Conservation (phyloP, 2,888 invertebrate species). For the Atethmia centrago region DNA sequence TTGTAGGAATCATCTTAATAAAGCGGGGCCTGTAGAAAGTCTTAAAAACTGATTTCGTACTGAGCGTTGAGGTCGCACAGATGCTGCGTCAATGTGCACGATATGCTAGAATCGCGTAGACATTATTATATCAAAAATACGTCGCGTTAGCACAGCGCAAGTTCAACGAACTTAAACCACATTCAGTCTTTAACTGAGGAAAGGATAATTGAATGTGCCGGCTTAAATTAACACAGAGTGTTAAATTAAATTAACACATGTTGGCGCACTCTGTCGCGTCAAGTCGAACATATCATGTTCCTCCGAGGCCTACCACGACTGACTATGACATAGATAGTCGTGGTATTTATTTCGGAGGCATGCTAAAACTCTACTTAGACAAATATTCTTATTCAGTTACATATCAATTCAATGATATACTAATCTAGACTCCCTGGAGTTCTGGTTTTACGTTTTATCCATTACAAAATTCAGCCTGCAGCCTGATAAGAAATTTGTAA, state of each 20-base stretch:
- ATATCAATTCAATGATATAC: background rate
- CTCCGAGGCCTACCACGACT: slow-evolving; percentile 78
- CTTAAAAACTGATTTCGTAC: no score
- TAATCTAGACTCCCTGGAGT: background rate
- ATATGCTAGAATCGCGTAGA: background rate
- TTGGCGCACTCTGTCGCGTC: slow-evolving; percentile 70
- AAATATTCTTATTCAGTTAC: background rate
- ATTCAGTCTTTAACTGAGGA: no score
- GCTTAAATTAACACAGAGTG: slow-evolving; percentile 75
- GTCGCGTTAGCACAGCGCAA: no score
- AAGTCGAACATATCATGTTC: slow-evolving; percentile 70
- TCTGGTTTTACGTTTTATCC: no score
- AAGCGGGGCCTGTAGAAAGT: no score
- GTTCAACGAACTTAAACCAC: no score
- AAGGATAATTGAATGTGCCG: slow-evolving; percentile 57
- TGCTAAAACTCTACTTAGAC: background rate
- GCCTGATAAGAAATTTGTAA: background rate
- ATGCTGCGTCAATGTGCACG: background rate
- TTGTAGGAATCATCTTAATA: no score
- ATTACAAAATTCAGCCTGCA: no score
- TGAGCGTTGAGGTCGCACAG: background rate
- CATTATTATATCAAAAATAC: no score
- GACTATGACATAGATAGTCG: slow-evolving; percentile 62
- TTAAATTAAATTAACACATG: slow-evolving; percentile 26
- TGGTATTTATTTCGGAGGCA: slow-evolving; percentile 77